Evolutionary conservation across 2,113 vertebrate genomes (phyloP).

Genomic region (Actenoides lindsayi): DNA sequence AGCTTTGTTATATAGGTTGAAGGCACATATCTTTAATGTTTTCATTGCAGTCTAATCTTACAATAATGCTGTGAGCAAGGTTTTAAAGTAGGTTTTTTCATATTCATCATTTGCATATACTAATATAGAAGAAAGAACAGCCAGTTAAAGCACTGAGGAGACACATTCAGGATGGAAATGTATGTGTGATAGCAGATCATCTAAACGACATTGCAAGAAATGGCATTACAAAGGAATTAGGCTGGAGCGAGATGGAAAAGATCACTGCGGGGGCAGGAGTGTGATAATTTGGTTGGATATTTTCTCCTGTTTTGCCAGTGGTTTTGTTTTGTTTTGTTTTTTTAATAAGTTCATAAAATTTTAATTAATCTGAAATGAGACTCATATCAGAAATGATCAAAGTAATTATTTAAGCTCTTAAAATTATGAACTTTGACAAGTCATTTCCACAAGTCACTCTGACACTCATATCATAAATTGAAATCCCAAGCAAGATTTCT

Average conservation of each 20-base stretch:
- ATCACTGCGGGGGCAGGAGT: not conserved
- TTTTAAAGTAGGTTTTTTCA: not conserved
- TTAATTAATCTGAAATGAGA: not conserved
- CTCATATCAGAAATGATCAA: not conserved
- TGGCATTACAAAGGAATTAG: not conserved
- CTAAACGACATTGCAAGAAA: not conserved
- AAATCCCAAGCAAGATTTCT: not conserved
- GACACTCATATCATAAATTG: not conserved
- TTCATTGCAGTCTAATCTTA: not conserved
- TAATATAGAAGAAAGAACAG: not conserved
- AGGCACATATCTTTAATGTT: not conserved
- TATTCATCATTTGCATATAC: not conserved
- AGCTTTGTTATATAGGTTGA: not conserved
- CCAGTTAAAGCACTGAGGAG: not conserved
- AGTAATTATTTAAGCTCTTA: not conserved
- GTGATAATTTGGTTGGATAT: not conserved
- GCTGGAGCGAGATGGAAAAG: not conserved
- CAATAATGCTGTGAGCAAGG: not conserved
- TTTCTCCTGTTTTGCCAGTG: not conserved
- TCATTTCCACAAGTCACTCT: not conserved
- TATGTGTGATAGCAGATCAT: not conserved
- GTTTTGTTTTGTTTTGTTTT: not conserved
- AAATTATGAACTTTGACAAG: not conserved
- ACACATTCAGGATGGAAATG: not conserved
- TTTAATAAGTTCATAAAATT: not conserved